These are phyloP conservation scores for Hydraecia micacea DNA, from an alignment of 2,888 invertebrate genomes.

Conservation along the genomic window DNA sequence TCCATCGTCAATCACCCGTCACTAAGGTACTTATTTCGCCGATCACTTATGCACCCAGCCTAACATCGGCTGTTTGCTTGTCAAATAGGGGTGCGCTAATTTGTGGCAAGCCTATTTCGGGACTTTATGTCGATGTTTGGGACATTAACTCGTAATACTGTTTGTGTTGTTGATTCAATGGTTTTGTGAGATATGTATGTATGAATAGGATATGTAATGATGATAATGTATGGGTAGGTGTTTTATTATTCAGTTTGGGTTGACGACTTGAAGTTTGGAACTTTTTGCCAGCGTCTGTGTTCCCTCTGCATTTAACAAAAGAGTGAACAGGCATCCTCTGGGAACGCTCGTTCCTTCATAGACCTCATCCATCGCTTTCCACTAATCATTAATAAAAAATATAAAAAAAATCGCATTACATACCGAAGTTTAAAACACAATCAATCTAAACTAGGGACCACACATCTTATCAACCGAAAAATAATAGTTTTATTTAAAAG, in stretches of 20 bases:
- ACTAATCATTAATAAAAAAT: no score
- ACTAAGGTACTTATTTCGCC: conserved; percentile 51
- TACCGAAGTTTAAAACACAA: no score
- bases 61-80: conserved; percentile 71
- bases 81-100: conserved; percentile 83
- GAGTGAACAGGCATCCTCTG: no score
- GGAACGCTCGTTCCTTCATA: no score
- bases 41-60: conserved; percentile 61
- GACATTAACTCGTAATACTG: conserved; percentile 60
- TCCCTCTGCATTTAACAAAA: no score
- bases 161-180: conserved; percentile 62
- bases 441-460: background rate
- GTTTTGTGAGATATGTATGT: conserved; percentile 15
- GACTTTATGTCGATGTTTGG: conserved; percentile 69
- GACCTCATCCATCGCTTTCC: no score
- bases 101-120: conserved; percentile 78
- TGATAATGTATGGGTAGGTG: background rate
- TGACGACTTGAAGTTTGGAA: background rate
- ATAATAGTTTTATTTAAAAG: background rate
- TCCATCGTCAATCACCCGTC: conserved; percentile 49
- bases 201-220: no score
- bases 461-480: background rate
- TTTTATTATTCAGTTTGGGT: background rate
- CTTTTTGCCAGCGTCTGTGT: no score
- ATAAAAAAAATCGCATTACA: background rate